These are phyloP conservation scores for Coregonus sp. DNA, from an alignment of 2,797 vertebrate species.

Conservation along the genomic window DNA sequence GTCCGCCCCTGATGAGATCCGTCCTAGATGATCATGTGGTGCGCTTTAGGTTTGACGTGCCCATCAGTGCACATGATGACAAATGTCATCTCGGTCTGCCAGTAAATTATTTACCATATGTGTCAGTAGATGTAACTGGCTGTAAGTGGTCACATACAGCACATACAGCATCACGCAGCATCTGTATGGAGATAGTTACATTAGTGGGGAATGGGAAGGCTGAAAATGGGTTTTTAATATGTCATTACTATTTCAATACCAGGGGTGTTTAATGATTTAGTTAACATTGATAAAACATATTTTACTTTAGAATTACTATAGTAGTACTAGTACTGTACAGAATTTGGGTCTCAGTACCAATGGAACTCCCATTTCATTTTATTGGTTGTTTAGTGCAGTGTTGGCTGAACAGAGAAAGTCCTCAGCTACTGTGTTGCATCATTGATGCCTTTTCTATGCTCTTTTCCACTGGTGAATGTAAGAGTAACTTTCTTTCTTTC, in stretches of 20 bases:
- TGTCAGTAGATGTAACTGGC: conserved; percentile 30
- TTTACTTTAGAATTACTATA: too few relatives aligned
- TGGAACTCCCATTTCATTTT: not conserved
- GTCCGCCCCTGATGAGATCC: too few relatives aligned
- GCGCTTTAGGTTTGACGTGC: conserved; percentile 7
- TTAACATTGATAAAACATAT: too few relatives aligned
- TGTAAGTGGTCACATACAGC: conserved; percentile 10
- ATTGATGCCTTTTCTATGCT: not conserved
- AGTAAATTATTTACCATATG: conserved; percentile 28
- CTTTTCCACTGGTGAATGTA: not conserved
- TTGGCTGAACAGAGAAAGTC: not conserved
- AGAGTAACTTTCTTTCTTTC: not conserved
- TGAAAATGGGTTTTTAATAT: not conserved
- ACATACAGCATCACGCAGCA: not conserved
- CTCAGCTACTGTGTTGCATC: not conserved
- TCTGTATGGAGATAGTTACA: not conserved
- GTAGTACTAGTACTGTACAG: too few relatives aligned
- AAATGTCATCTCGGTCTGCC: conserved; percentile 1
- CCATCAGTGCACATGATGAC: conserved; percentile 7
- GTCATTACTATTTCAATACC: not conserved
- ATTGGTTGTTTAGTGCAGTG: not conserved
- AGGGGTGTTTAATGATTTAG: not conserved
- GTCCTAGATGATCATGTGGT: not conserved
- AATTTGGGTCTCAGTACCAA: too few relatives aligned
- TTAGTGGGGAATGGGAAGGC: not conserved